These are phyloP conservation scores for Agrotis clavis DNA, from an alignment of 2,888 invertebrate species.

Conservation along the genomic window DNA sequence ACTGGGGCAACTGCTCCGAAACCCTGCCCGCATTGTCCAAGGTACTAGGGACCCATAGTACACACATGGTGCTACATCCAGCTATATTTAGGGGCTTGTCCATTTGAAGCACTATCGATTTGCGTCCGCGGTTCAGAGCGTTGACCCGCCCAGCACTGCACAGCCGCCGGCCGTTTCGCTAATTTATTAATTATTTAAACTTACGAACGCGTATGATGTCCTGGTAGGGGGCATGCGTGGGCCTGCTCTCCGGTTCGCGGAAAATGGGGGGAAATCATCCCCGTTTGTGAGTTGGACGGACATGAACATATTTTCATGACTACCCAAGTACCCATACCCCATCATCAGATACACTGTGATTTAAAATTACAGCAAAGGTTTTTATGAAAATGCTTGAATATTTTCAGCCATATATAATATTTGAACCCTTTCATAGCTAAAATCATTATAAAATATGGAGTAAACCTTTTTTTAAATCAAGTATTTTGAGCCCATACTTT, in stretches of 20 bases:
- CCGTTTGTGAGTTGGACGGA: conserved; percentile 25
- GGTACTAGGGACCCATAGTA: conserved; percentile 70
- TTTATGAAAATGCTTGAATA: neutral
- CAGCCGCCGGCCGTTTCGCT: conserved; percentile 83
- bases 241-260: conserved; percentile 36
- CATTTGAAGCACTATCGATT: conserved; percentile 90
- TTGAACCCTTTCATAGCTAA: too few species aligned
- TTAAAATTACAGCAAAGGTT: conserved; percentile 40
- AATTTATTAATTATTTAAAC: conserved; percentile 90
- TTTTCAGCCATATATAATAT: neutral
- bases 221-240: conserved; percentile 65
- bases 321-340: neutral
- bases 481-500: neutral
- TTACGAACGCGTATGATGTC: conserved; percentile 75
- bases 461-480: too few species aligned
- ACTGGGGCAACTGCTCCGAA: conserved; percentile 27
- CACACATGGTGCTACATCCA: conserved; percentile 70
- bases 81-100: conserved; percentile 87
- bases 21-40: conserved; percentile 43
- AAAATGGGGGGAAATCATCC: conserved; percentile 38
- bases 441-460: too few species aligned
- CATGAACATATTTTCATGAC: conserved; percentile 25
- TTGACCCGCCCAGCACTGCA: conserved; percentile 81
- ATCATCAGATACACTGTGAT: conserved; percentile 23
- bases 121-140: conserved; percentile 83